Percentiles rank a stretch among this genome's conserved stretches.
These are phyloP conservation scores for Xenopus tropicalis DNA, from an alignment of 2,113 vertebrate species.

Conservation along the genomic window DNA sequence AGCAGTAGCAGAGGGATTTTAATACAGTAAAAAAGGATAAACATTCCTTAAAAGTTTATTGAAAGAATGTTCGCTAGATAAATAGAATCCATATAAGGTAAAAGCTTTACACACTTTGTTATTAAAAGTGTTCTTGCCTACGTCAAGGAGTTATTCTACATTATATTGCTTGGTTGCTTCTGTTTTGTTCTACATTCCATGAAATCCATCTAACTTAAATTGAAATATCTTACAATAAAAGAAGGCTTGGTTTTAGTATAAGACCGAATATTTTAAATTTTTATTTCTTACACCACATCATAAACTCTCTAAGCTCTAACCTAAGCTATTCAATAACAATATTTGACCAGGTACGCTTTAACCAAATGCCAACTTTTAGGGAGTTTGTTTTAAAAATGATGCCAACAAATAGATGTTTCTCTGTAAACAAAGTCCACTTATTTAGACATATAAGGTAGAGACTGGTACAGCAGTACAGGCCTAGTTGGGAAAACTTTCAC, in stretches of 20 bases:
- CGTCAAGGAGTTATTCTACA: conserved; percentile 21
- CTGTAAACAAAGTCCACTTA: too few relatives aligned
- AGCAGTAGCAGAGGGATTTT: neutral
- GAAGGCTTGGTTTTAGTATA: neutral
- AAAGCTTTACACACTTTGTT: conserved; percentile 21
- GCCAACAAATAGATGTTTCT: too few relatives aligned
- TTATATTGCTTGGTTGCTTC: conserved; percentile 9
- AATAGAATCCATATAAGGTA: conserved; percentile 30
- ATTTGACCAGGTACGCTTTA: too few relatives aligned
- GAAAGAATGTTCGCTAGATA: conserved; percentile 24
- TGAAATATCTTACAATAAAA: neutral
- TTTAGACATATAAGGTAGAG: too few relatives aligned
- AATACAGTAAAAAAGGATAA: conserved; percentile 1
- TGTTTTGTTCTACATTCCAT: neutral
- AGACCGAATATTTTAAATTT: too few relatives aligned
- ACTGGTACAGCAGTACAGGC: too few relatives aligned
- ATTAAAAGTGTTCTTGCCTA: conserved; percentile 34
- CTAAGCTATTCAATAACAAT: too few relatives aligned
- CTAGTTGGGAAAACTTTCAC: too few relatives aligned
- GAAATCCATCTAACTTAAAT: conserved; percentile 7
- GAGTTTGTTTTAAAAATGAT: too few relatives aligned
- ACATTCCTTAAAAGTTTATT: conserved; percentile 32
- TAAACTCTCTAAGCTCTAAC: too few relatives aligned
- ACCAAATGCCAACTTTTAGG: too few relatives aligned
- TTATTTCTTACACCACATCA: too few relatives aligned